A percentile compares a stretch with the other conserved stretches of the same genome.
Conservation (phyloP, 1,140 invertebrate species). For the Penaeus chinensis region DNA sequence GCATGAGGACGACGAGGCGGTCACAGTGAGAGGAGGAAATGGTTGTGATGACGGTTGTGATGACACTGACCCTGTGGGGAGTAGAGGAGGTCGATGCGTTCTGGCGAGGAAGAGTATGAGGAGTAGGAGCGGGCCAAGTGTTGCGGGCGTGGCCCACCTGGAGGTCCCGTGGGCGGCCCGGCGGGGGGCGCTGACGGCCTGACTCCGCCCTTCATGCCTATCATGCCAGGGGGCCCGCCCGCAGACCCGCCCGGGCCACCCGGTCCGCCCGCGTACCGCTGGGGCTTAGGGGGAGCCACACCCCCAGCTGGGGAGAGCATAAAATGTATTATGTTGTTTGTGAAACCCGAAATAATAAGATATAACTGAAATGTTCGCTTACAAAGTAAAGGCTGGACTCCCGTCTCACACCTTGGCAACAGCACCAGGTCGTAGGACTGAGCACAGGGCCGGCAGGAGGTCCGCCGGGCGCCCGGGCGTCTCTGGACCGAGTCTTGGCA, state of each 20-base stretch:
- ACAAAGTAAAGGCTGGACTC: too few species aligned
- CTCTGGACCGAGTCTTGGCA: too few species aligned
- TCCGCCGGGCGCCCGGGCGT: too few species aligned
- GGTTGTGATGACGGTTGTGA: not conserved
- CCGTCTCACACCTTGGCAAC: too few species aligned
- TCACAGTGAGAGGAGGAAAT: not conserved
- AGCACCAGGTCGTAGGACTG: too few species aligned
- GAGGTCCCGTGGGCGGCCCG: constrained; percentile 31
- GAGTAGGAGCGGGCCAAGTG: constrained; percentile 37
- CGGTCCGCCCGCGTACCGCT: constrained; percentile 41
- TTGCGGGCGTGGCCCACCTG: constrained; percentile 39
- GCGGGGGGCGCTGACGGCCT: constrained; percentile 24
- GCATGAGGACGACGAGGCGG: too few species aligned
- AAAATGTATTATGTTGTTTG: constrained; percentile 21
- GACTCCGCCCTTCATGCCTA: constrained; percentile 36
- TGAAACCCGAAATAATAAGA: not conserved
- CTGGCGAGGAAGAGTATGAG: constrained; percentile 48
- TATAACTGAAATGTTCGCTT: too few species aligned
- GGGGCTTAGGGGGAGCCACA: constrained; percentile 43
- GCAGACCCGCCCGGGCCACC: constrained; percentile 9
- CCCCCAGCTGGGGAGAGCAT: constrained; percentile 41
- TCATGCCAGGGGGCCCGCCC: constrained; percentile 16
- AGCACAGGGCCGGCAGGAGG: too few species aligned
- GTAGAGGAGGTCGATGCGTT: constrained; percentile 44
- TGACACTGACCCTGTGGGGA: constrained; percentile 49